These are phyloP conservation scores for Craniophora ligustri DNA, from an alignment of 2,888 invertebrate genomes.

Conservation along the genomic window DNA sequence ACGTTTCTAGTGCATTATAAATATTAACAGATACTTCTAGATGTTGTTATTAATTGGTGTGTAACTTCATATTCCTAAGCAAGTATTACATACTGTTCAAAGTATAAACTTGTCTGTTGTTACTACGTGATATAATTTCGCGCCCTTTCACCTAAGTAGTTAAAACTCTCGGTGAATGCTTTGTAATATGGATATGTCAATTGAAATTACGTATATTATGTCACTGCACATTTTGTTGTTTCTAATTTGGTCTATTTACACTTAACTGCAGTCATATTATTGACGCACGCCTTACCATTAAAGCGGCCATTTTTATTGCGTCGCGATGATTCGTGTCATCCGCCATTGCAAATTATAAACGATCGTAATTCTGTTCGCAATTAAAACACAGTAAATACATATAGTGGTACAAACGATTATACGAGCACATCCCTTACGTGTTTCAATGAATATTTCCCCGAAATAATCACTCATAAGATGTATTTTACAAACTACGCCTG, in stretches of 20 bases:
- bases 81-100: slow-evolving; percentile 21
- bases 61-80: slow-evolving; percentile 3
- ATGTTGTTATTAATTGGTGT: neutral
- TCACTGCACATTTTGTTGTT: slow-evolving; percentile 31
- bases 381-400: slow-evolving; percentile 70
- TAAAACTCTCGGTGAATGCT: slow-evolving; percentile 19
- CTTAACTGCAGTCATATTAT: slow-evolving; percentile 70
- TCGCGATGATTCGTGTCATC: slow-evolving; percentile 88
- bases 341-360: slow-evolving; percentile 85
- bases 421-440: slow-evolving; percentile 74
- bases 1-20: neutral
- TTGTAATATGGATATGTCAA: slow-evolving; percentile 1
- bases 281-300: slow-evolving; percentile 88
- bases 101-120: slow-evolving; percentile 57
- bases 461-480: slow-evolving; percentile 76
- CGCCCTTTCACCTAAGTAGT: slow-evolving; percentile 83
- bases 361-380: slow-evolving; percentile 68
- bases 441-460: slow-evolving; percentile 68
- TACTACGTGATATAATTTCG: slow-evolving; percentile 77
- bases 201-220: slow-evolving; percentile 11
- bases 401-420: slow-evolving; percentile 63
- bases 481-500: slow-evolving; percentile 83
- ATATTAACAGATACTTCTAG: neutral
- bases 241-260: slow-evolving; percentile 56
- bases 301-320: slow-evolving; percentile 89